Evolutionary conservation across 1,140 invertebrate species (phyloP), one percentile per base, ranked within the genome.

Genomic region (Capitella teleta): DNA sequence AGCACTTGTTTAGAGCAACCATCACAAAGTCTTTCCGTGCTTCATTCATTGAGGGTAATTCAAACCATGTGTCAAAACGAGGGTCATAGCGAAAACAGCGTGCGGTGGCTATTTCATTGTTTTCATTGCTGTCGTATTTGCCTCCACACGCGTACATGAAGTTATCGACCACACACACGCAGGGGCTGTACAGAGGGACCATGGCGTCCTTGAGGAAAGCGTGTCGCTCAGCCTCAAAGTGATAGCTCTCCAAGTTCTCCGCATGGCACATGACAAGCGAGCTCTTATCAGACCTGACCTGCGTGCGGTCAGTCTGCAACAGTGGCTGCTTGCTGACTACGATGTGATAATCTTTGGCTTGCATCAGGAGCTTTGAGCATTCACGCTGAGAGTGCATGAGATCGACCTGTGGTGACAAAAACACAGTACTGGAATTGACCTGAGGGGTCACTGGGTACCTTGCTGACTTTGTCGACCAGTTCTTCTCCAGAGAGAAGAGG

Each of bases 71-170:
- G 50, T 69, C 70, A 53, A 65, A 70, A 16, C 68, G 55, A 1
- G 70, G 68, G 53, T 72, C 70, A 52, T 68, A 72, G 37, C 70
- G 52, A 51, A 70, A 72, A 50, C 68, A 72, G 18, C 67, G 47
- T 1, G 65, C 64, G 8, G 66, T 68, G 14, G 70, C 67, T 19
- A 70, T 70, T 38, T 69, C 66, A 57, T 67, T 69, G 54, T 63
- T 66, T 32, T 66, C 63, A 16, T 60, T 63, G 41, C 60, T 67
- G 52, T 72, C 68, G 51, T 68, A 70, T 44, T 69, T 70, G 3
- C 70, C 70, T 3, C 70, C 70, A 58, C 67, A 71, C 0, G 63
- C 64, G 49, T 72, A 72, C 63, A 72, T 62, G 44, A 70, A 72
- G 43, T 72, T 72, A 57, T 70, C 66, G 4, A 70, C 61, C 1